Conservation (phyloP, 1,140 invertebrate species). For the Venturia canescens region DNA sequence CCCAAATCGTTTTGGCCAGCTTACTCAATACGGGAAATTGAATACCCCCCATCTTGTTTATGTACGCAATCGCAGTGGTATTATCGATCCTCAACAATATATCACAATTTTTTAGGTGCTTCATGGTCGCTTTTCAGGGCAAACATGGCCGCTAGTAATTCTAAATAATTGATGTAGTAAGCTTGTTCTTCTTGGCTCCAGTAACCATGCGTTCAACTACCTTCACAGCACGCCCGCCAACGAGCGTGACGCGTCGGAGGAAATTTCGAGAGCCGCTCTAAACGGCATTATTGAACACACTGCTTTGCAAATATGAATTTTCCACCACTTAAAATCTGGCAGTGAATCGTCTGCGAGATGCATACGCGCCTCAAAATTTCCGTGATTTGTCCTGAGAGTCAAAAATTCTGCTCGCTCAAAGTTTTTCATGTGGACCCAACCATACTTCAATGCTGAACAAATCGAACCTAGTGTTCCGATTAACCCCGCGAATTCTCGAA, state of each 20-base stretch:
- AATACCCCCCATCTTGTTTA: neutral
- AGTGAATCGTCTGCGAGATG: neutral
- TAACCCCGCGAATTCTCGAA: neutral
- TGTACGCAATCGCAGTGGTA: neutral
- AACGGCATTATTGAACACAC: neutral
- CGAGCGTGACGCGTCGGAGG: constrained; percentile 8
- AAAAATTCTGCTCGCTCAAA: constrained; percentile 3
- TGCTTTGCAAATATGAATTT: neutral
- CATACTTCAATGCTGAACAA: neutral
- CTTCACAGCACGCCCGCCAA: neutral
- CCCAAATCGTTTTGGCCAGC: neutral
- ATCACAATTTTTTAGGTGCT: neutral
- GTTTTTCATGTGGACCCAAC: constrained; percentile 3
- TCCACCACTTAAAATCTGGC: constrained; percentile 5
- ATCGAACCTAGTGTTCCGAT: neutral
- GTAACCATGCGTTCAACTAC: neutral
- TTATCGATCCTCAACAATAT: constrained; percentile 1
- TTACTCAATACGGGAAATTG: neutral
- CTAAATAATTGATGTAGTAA: constrained; percentile 6
- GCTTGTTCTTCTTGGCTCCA: constrained; percentile 7
- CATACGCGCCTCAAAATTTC: constrained; percentile 7
- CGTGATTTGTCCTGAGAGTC: neutral
- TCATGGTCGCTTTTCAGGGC: neutral
- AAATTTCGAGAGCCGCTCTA: neutral
- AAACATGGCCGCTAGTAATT: neutral